phyloP scores from a whole-genome alignment of 2,888 invertebrate species.

The Yponomeuta malinellus region DNA sequence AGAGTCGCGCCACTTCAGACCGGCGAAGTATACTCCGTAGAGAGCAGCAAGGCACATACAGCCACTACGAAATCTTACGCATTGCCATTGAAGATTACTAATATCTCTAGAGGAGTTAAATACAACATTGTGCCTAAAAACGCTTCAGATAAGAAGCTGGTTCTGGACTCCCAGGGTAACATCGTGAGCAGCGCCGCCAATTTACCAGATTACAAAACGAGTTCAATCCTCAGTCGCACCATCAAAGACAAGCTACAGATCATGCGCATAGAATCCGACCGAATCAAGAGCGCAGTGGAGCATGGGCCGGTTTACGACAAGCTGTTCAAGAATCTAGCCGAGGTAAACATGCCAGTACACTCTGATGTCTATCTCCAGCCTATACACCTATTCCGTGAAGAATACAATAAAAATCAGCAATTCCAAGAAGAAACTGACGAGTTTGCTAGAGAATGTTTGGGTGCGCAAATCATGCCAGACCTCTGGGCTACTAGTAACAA shows the following conservation, averaged over 20 bases:
- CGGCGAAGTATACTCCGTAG: slow-evolving; percentile 61
- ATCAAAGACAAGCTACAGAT: slow-evolving; percentile 70
- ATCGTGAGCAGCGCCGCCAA: slow-evolving; percentile 69
- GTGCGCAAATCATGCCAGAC: slow-evolving; percentile 63
- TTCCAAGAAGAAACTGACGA: slow-evolving; percentile 73
- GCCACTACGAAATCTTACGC: slow-evolving; percentile 61
- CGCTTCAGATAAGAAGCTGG: slow-evolving; percentile 67
- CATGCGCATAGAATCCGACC: slow-evolving; percentile 72
- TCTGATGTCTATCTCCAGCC: slow-evolving; percentile 74
- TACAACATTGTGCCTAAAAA: slow-evolving; percentile 70
- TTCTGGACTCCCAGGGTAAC: slow-evolving; percentile 65
- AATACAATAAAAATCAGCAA: slow-evolving; percentile 70
- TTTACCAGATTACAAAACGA: slow-evolving; percentile 64
- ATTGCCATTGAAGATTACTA: slow-evolving; percentile 66
- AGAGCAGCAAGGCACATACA: slow-evolving; percentile 57
- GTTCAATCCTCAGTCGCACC: slow-evolving; percentile 62
- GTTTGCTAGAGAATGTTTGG: slow-evolving; percentile 64
- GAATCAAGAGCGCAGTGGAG: slow-evolving; percentile 76
- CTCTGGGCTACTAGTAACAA: slow-evolving; percentile 59
- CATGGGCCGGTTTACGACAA: slow-evolving; percentile 77
- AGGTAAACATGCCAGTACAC: slow-evolving; percentile 66
- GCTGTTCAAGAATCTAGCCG: slow-evolving; percentile 69
- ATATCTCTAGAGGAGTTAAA: slow-evolving; percentile 62
- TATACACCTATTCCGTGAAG: slow-evolving; percentile 71
- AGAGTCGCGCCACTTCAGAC: slow-evolving; percentile 74